Evolutionary conservation across 2,113 vertebrate genomes (phyloP).

Genomic region (Kobus ellipsiprymnus): DNA sequence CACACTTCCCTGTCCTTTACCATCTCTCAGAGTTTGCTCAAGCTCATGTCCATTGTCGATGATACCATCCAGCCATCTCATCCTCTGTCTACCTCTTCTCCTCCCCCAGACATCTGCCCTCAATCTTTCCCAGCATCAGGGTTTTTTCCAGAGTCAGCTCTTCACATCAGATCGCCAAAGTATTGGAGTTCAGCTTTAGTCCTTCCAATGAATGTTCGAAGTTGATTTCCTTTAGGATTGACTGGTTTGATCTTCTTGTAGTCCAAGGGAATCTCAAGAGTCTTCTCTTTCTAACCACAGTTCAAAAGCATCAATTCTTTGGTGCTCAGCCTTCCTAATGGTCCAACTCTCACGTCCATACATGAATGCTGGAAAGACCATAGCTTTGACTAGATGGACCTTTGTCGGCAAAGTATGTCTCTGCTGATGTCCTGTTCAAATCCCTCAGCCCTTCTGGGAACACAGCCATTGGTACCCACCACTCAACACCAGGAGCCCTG

Average conservation of each 20-base stretch:
- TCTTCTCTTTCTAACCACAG: not conserved
- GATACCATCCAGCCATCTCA: not conserved
- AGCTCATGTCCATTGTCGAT: not conserved
- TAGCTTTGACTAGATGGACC: not conserved
- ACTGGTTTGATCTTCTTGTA: not conserved
- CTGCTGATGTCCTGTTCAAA: not conserved
- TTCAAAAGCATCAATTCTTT: not conserved
- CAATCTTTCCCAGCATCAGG: not conserved
- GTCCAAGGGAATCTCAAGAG: not conserved
- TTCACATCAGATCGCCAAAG: not conserved
- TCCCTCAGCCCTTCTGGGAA: not conserved
- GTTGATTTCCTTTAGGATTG: not conserved
- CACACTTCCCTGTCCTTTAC: not conserved
- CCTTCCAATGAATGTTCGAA: not conserved
- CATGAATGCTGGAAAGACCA: not conserved
- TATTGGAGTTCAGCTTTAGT: not conserved
- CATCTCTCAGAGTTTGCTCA: not conserved
- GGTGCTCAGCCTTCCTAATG: not conserved
- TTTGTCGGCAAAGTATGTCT: not conserved
- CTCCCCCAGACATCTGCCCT: not conserved
- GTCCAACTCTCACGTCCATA: not conserved
- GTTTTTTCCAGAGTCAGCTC: not conserved
- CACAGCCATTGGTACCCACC: not conserved
- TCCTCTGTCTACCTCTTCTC: not conserved
- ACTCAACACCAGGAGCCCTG: rapidly evolving